These are phyloP conservation scores for Manduca sexta DNA, from an alignment of 1,140 invertebrate species.

Conservation along the genomic window DNA sequence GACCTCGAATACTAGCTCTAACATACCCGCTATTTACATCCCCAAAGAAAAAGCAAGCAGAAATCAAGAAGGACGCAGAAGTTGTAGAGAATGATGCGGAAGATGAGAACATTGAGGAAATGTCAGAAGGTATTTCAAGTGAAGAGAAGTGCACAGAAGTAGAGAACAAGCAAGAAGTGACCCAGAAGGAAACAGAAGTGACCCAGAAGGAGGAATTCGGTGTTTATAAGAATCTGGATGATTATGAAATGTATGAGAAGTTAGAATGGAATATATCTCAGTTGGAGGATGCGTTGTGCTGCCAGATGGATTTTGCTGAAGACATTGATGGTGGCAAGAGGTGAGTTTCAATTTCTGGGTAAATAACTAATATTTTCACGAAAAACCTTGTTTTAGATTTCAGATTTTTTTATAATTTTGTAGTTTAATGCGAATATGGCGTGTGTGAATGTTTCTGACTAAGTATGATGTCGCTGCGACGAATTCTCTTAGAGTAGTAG, in stretches of 20 bases:
- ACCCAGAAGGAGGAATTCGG: conserved; percentile 14
- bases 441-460: no score
- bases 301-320: conserved; percentile 59
- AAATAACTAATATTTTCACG: no score
- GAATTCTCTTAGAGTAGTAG: no score
- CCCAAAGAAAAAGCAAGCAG: conserved; percentile 8
- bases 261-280: conserved; percentile 58
- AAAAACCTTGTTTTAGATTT: no score
- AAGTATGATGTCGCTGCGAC: no score
- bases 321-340: conserved; percentile 62
- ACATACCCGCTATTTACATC: conserved; percentile 54
- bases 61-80: conserved; percentile 3
- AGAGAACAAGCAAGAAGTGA: background rate
- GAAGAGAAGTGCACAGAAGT: background rate
- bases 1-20: conserved; percentile 46
- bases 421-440: no score
- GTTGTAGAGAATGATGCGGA: conserved; percentile 2
- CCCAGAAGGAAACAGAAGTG: background rate
- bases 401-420: no score
- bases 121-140: background rate
- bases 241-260: conserved; percentile 60
- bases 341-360: conserved; percentile 20
- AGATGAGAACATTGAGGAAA: conserved; percentile 6
- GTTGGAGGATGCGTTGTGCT: conserved; percentile 50
- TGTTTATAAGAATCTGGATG: conserved; percentile 45